Base-by-base conservation (phyloP, 2,888 invertebrate species). In the Vanessa cardui region DNA sequence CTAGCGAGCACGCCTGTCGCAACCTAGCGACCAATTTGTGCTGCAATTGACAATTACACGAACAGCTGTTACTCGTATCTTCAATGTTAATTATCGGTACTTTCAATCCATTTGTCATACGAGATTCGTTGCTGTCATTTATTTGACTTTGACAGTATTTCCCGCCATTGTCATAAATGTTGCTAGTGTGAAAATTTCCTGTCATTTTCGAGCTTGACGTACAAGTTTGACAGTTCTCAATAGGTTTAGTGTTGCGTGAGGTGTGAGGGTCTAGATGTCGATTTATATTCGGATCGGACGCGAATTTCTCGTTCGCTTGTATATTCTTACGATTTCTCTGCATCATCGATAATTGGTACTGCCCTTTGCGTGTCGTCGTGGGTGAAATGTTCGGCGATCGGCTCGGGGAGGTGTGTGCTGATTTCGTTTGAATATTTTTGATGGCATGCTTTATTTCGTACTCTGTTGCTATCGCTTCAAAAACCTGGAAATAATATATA, bases 401-500 rank as follows among this genome's bases (percentile, higher is more conserved):
- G 20, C 81, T 84, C 0, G 90, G 89, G 0, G 90, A 86, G 0
- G 84, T 80, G 58, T 80, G 83, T 0, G 89, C 87, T 3, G 90
- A 90, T 6, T 78, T 65, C 0, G 84, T 79, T 56, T 86, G 69
- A 1, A 65, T 59, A 33, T 62, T 64, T 64, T 59, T 69, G 3
- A 60, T 21, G 0, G 65, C 58, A 15, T 62, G 52, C 20, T 90
- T 92, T 8, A 92, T 78, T 76, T 91, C 89, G 66, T 91, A 92
- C 76, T 92, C 92, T 7, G 82, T 83, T 58, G 91, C 92, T 72
- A 92, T 92, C 4, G 92, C 90, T 83, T 92, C 92, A 68, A 92
- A 91, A 0, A 92, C 90, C 92, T 92, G 77, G 6, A 78, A 80
- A 18, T 31, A 39, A 26, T 26, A 26, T 26, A 26, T 26, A 26